Evolutionary conservation across 2,113 vertebrate species (phyloP), one percentile per base, ranked within the genome.

Genomic region (Chlorocebus sabaeus): DNA sequence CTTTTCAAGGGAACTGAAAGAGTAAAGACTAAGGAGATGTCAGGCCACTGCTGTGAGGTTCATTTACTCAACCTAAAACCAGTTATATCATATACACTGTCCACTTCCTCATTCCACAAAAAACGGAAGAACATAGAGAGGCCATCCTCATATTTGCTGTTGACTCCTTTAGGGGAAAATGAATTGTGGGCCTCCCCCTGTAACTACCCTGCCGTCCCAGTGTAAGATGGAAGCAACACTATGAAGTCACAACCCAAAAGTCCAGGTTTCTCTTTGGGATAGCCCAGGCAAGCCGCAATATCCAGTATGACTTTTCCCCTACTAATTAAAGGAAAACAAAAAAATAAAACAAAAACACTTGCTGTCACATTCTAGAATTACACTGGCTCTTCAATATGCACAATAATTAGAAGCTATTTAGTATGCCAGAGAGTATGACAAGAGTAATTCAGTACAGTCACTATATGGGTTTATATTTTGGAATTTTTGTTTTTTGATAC

Each of bases 381-480:
- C 16, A 67, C 22, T 35, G 52, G 40, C 50, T 75, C n/a, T 55
- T 43, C 50, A 73, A 72, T 1, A 68, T 3, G 2, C 50, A 75
- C 25, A 80, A 43, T 22, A 76, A 88, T 73, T 59, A 75, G 25
- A 93, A 80, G n/a, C 55, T 59, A 90, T 45, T 75, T 94, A 87
- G 82, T 55, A 27, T 8, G 22, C 45, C 82, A 75, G 27, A 45
- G 6, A 38, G 11, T 2, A 30, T 32, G 48, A 68, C 11, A 45
- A 83, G 30, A n/a, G 23, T 78, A 73, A 50, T 82, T 89, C 70
- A 73, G 57, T 16, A 82, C 30, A 76, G 64, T 76, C 59, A 59
- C 6, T 22, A 30, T 7, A 7, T 6, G 76, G n/a, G 30, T 70
- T 95, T 80, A 72, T 18, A 50, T 64, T 84, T 92, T 30, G 38